Percentiles rank a stretch among this genome's conserved stretches.
phyloP scores from a whole-genome alignment of 2,797 vertebrate genomes.

The Spinus olivaceus region DNA sequence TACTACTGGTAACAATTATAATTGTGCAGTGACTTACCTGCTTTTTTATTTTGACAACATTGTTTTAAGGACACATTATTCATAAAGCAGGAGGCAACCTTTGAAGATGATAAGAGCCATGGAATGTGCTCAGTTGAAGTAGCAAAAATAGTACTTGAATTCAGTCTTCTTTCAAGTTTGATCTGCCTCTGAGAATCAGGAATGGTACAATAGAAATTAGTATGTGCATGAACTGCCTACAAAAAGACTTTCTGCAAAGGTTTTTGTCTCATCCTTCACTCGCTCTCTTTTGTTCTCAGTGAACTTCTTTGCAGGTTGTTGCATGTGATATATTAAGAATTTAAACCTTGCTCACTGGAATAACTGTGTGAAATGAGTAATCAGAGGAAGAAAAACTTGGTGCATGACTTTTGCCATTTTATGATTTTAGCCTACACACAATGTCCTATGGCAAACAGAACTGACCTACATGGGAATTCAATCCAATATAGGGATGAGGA shows the following conservation, averaged over 20 bases:
- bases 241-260: constrained; percentile 4
- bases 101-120: constrained; percentile 44
- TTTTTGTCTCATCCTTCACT: neutral
- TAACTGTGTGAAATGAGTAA: neutral
- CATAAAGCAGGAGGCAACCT: constrained; percentile 30
- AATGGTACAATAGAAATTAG: constrained; percentile 4
- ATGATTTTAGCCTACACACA: neutral
- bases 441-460: neutral
- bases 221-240: neutral
- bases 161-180: constrained; percentile 33
- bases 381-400: neutral
- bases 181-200: constrained; percentile 32
- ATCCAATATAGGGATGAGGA: rapidly evolving
- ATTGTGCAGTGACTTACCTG: neutral
- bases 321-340: neutral
- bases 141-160: constrained; percentile 34
- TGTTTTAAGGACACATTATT: constrained; percentile 48
- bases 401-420: neutral
- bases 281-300: neutral
- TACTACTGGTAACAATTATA: neutral
- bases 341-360: neutral
- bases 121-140: constrained; percentile 19
- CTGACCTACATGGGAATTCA: neutral
- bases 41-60: constrained; percentile 46
- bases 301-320: neutral